A percentile compares a stretch with the other conserved stretches of the same genome.
phyloP scores from a whole-genome alignment of 2,797 vertebrate species.

The Pogoniulus pusillus region DNA sequence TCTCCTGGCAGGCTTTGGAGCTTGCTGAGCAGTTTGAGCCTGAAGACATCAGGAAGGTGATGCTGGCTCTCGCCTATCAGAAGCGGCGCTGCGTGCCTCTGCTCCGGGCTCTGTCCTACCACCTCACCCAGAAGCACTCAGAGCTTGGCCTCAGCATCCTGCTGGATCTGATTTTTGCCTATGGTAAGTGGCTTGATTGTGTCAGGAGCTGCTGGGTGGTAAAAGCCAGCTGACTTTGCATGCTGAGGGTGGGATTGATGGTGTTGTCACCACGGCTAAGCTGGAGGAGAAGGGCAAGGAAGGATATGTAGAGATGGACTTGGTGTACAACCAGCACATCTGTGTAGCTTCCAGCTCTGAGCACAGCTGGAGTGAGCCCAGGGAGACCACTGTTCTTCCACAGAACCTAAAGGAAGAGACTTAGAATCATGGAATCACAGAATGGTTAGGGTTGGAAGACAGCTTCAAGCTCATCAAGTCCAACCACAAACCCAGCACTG shows the following conservation, averaged over 20 bases:
- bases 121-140: conserved; percentile 86
- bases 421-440: not conserved
- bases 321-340: not conserved
- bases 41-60: conserved; percentile 82
- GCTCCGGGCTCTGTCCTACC: conserved; percentile 90
- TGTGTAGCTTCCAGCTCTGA: not conserved
- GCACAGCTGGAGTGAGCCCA: not conserved
- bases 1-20: conserved; percentile 85
- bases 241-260: accelerated
- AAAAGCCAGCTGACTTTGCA: not conserved
- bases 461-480: not conserved
- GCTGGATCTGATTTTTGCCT: conserved; percentile 85
- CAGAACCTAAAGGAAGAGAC: not conserved
- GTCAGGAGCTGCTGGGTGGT: not conserved
- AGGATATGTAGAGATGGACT: not conserved
- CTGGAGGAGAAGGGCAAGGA: not conserved
- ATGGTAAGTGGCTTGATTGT: conserved; percentile 72
- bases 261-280: no score
- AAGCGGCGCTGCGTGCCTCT: conserved; percentile 84
- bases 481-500: not conserved
- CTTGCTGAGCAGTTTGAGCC: conserved; percentile 83
- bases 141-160: conserved; percentile 78
- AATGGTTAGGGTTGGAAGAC: not conserved
- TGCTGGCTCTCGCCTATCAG: conserved; percentile 79
- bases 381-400: not conserved